phyloP scores from a whole-genome alignment of 1,140 invertebrate genomes.

The Penaeus indicus region DNA sequence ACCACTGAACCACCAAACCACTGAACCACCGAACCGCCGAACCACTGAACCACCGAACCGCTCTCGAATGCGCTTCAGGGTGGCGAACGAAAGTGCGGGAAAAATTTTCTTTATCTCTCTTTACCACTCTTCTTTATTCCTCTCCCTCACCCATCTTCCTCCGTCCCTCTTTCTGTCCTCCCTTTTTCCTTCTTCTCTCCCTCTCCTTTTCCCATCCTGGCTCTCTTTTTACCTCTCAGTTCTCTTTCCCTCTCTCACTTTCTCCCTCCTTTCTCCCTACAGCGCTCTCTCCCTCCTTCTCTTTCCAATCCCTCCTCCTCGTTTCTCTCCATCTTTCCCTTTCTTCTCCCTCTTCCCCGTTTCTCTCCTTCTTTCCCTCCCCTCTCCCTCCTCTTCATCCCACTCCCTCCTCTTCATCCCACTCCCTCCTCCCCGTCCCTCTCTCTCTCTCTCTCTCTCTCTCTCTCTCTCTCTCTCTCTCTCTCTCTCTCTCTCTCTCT shows the following conservation, averaged over 20 bases:
- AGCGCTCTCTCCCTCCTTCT: too few species aligned
- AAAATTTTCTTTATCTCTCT: neutral
- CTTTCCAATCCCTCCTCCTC: too few species aligned
- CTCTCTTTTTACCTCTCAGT: too few species aligned
- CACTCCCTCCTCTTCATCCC: neutral
- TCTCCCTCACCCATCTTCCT: neutral
- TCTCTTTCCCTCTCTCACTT: too few species aligned
- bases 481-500: neutral
- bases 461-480: neutral
- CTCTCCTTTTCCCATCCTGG: too few species aligned
- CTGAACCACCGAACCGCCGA: too few species aligned
- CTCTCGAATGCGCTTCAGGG: too few species aligned
- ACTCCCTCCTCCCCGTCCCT: neutral
- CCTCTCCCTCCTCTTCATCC: neutral
- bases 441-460: neutral
- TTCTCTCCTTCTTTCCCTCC: neutral
- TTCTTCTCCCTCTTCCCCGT: neutral
- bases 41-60: too few species aligned
- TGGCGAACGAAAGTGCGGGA: too few species aligned
- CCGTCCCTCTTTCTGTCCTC: neutral
- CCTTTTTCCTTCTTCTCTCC: neutral
- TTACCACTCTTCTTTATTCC: neutral
- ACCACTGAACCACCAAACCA: too few species aligned
- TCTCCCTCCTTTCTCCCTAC: too few species aligned
- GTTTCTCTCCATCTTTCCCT: too few species aligned